Evolutionary conservation across 2,888 invertebrate genomes (phyloP).

Genomic region (Morpho helenor): DNA sequence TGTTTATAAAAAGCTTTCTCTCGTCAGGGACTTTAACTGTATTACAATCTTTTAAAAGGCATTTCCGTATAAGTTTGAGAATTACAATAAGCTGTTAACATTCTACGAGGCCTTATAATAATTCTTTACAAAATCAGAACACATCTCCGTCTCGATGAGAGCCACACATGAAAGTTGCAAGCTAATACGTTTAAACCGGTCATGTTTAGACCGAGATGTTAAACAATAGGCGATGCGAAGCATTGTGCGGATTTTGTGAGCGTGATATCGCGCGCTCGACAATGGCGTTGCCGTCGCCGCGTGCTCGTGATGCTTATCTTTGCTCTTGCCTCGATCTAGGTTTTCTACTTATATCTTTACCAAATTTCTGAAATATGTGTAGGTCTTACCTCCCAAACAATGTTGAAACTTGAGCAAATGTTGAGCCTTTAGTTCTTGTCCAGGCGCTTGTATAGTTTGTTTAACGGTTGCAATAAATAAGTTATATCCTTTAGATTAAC

Average conservation of each 20-base stretch:
- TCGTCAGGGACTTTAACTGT: too few relatives aligned
- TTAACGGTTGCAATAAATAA: too few relatives aligned
- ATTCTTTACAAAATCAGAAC: too few relatives aligned
- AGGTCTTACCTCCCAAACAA: background rate
- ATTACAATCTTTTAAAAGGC: too few relatives aligned
- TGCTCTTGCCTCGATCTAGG: conserved; percentile 27
- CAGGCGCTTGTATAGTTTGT: too few relatives aligned
- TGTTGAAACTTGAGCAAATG: too few relatives aligned
- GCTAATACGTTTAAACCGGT: conserved; percentile 20
- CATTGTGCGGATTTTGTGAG: conserved; percentile 67
- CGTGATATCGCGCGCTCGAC: conserved; percentile 52
- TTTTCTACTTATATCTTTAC: conserved; percentile 6
- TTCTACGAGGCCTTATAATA: too few relatives aligned
- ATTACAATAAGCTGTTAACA: too few relatives aligned
- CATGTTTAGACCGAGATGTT: conserved; percentile 53
- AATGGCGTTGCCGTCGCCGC: conserved; percentile 39
- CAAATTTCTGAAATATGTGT: conserved; percentile 7
- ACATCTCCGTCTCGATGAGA: background rate
- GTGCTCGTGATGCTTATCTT: conserved; percentile 34
- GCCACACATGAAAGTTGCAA: conserved; percentile 9
- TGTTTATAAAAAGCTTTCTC: background rate
- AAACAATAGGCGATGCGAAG: conserved; percentile 56
- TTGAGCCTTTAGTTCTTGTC: too few relatives aligned
- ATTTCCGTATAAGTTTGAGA: too few relatives aligned
- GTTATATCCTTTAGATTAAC: too few relatives aligned